These are phyloP conservation scores for Heliconius aoede DNA, from an alignment of 2,888 invertebrate genomes.

Conservation along the genomic window DNA sequence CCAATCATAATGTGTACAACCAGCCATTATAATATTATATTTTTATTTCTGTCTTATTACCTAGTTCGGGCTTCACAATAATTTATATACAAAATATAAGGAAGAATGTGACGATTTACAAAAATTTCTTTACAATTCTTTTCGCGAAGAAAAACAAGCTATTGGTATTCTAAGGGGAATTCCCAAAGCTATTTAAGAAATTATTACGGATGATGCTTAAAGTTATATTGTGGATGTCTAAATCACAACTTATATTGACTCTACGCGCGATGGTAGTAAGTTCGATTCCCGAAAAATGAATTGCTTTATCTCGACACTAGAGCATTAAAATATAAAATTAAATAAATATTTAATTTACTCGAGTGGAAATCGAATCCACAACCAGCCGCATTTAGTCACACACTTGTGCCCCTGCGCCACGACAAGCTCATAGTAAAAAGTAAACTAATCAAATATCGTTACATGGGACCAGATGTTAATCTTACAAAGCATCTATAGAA, in stretches of 20 bases:
- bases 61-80: background rate
- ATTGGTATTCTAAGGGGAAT: slow-evolving; percentile 7
- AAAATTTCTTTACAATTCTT: background rate
- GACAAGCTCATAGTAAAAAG: background rate
- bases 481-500: background rate
- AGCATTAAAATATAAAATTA: no score
- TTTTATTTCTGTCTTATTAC: no score
- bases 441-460: background rate
- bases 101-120: background rate
- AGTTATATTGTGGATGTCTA: slow-evolving; percentile 11
- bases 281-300: no score
- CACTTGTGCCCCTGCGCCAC: no score
- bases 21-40: no score
- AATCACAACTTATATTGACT: background rate
- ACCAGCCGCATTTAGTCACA: no score
- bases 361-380: no score
- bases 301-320: background rate
- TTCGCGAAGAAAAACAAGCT: slow-evolving; percentile 4
- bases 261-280: no score
- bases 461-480: slow-evolving; percentile 14
- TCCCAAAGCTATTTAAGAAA: slow-evolving; percentile 4
- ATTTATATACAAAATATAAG: background rate
- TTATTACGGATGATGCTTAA: slow-evolving; percentile 11
- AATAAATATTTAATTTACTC: no score
- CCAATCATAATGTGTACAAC: no score